phyloP scores from a whole-genome alignment of 1,140 invertebrate genomes.

The Argopecten irradians region DNA sequence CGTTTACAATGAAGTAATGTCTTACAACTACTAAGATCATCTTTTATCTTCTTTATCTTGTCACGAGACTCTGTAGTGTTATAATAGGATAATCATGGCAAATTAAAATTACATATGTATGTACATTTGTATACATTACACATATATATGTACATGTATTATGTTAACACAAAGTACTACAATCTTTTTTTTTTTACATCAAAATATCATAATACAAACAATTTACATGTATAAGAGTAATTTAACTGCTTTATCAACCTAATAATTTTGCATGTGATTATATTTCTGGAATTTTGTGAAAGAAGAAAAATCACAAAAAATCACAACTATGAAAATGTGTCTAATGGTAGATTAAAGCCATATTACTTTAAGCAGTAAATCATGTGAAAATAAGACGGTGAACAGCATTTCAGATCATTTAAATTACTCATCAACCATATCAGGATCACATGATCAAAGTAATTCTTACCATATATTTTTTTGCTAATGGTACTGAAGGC shows the following conservation, averaged over 20 bases:
- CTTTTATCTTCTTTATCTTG: conserved; percentile 89
- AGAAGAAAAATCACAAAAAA: no score
- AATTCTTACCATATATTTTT: conserved; percentile 81
- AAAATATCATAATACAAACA: not conserved
- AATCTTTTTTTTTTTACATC: conserved; percentile 5
- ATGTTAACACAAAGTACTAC: not conserved
- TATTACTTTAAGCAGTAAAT: no score
- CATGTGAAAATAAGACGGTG: no score
- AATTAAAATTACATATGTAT: not conserved
- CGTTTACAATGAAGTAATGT: conserved; percentile 91
- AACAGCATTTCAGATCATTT: no score
- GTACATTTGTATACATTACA: not conserved
- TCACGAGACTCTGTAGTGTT: conserved; percentile 83
- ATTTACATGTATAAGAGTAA: no score
- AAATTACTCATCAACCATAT: not conserved
- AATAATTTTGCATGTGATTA: no score
- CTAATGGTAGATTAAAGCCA: no score
- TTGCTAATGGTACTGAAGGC: conserved; percentile 89
- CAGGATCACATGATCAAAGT: no score
- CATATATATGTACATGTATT: not conserved
- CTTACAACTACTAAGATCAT: conserved; percentile 93
- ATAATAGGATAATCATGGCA: not conserved
- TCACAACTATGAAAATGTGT: no score
- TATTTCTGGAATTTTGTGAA: no score
- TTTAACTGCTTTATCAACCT: no score